A percentile compares a stretch with the other conserved stretches of the same genome.
Conservation (phyloP, 2,113 vertebrate species). For the Cynopterus brachyotis region DNA sequence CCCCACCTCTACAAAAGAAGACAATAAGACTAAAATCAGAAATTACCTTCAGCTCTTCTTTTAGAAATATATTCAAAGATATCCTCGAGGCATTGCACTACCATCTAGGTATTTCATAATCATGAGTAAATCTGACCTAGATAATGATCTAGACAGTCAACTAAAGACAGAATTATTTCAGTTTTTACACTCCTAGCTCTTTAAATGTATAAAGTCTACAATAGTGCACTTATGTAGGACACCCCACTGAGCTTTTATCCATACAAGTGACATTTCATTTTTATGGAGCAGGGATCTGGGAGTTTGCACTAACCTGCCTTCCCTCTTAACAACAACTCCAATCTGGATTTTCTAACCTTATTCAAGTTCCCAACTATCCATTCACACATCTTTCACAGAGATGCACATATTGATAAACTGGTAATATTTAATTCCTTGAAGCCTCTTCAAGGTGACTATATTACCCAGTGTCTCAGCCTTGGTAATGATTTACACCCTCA, state of each 20-base stretch:
- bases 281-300: neutral
- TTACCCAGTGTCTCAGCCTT: neutral
- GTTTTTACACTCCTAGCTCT: neutral
- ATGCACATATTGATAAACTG: neutral
- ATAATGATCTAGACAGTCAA: neutral
- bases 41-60: neutral
- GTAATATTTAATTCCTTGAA: neutral
- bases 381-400: neutral
- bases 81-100: neutral
- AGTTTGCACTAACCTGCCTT: neutral
- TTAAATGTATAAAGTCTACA: neutral
- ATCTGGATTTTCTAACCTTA: neutral
- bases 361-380: neutral
- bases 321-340: neutral
- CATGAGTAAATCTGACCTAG: neutral
- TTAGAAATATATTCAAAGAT: neutral
- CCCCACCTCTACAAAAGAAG: neutral
- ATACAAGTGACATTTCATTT: neutral
- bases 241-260: neutral
- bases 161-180: neutral
- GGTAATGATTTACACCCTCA: neutral
- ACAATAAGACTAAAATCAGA: neutral
- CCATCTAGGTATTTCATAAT: neutral
- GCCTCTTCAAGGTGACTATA: neutral
- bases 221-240: neutral